Evolutionary conservation across 2,113 vertebrate genomes (phyloP).

Genomic region (Microcebus tavaratra): DNA sequence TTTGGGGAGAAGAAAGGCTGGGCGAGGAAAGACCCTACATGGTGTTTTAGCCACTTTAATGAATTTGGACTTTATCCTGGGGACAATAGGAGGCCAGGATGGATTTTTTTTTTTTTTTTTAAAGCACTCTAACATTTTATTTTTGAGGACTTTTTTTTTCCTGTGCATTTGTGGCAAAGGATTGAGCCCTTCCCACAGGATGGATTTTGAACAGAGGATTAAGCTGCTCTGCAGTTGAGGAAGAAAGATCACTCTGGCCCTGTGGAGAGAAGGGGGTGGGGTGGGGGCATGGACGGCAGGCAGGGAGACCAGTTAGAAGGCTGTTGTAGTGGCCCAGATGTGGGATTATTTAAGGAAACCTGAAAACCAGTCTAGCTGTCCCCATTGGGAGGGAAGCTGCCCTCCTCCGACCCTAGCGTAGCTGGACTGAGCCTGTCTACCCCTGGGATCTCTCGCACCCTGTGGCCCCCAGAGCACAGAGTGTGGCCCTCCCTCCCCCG

Average conservation of each 20-base stretch:
- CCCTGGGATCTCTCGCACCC: neutral
- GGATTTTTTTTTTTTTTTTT: neutral
- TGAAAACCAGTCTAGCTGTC: neutral
- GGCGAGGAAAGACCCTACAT: neutral
- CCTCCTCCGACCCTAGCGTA: neutral
- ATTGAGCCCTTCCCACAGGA: neutral
- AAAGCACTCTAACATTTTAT: too few relatives aligned
- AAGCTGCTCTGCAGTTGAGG: neutral
- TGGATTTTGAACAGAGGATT: neutral
- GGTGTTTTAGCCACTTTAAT: neutral
- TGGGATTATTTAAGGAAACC: neutral
- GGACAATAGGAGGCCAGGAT: neutral
- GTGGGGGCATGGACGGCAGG: rapidly evolving
- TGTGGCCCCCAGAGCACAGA: neutral
- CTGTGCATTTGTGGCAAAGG: too few relatives aligned
- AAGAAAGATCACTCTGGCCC: neutral
- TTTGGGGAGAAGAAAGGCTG: neutral
- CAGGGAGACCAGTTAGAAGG: neutral
- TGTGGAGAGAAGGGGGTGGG: neutral
- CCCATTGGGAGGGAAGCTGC: neutral
- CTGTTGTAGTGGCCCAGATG: neutral
- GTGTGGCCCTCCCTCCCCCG: neutral
- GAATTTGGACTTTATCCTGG: neutral
- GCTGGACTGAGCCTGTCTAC: neutral
- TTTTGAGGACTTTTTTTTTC: too few relatives aligned